Percentiles rank a stretch among this genome's conserved stretches.
phyloP scores from a whole-genome alignment of 1,140 invertebrate genomes.

The Cheumatopsyche charites region DNA sequence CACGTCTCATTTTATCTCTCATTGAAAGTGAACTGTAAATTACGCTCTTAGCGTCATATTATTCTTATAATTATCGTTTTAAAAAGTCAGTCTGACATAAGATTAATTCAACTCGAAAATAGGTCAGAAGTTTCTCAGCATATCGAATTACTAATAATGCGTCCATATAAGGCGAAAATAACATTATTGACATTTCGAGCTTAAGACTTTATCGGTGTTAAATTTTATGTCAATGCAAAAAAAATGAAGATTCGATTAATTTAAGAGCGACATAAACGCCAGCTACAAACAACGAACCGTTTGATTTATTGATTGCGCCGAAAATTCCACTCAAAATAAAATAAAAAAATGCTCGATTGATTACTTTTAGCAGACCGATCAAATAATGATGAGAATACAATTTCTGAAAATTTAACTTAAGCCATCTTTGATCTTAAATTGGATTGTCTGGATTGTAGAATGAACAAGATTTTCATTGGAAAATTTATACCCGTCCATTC shows the following conservation, averaged over 20 bases:
- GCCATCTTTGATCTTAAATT: not conserved
- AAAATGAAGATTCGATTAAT: slow-evolving; percentile 4
- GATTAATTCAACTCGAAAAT: not conserved
- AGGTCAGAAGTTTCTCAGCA: not conserved
- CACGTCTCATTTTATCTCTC: too few relatives aligned
- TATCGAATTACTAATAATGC: slow-evolving; percentile 7
- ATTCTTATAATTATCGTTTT: too few relatives aligned
- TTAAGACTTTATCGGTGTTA: not conserved
- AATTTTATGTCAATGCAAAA: slow-evolving; percentile 2
- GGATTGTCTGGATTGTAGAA: not conserved
- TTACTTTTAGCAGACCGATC: not conserved
- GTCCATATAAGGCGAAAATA: slow-evolving; percentile 4
- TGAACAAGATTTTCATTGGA: not conserved
- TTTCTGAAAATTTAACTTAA: slow-evolving; percentile 18
- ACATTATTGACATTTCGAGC: slow-evolving; percentile 6
- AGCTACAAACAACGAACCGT: not conserved
- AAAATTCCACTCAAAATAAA: slow-evolving; percentile 5
- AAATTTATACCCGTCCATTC: slow-evolving; percentile 8
- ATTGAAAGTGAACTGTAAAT: too few relatives aligned
- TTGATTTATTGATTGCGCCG: not conserved
- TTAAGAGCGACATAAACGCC: slow-evolving; percentile 7
- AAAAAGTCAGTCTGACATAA: too few relatives aligned
- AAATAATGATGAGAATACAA: slow-evolving; percentile 1
- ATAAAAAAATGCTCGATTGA: slow-evolving; percentile 7
- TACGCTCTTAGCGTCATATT: too few relatives aligned